Conservation (phyloP, 2,888 invertebrate genomes). For the Cantharis rufa region DNA sequence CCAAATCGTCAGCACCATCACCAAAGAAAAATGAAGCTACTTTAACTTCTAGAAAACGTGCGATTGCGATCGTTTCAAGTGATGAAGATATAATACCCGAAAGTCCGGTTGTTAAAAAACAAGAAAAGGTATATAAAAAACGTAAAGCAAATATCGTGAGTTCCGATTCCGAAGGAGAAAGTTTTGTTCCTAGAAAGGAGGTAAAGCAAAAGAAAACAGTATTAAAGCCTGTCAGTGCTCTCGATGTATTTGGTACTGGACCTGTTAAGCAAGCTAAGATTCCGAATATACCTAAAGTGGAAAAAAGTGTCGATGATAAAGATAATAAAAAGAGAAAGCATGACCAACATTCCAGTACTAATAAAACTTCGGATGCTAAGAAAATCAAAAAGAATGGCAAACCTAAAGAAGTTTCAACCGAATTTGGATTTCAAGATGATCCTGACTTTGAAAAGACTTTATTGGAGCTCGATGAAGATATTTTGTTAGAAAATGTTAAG, state of each 20-base stretch:
- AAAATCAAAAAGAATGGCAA: slow-evolving; percentile 35
- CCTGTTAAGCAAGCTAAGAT: slow-evolving; percentile 62
- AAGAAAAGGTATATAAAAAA: slow-evolving; percentile 38
- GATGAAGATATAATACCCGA: slow-evolving; percentile 64
- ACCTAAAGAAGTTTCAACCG: slow-evolving; percentile 42
- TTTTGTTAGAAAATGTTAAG: slow-evolving; percentile 47
- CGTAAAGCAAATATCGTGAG: slow-evolving; percentile 37
- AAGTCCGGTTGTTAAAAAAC: slow-evolving; percentile 54
- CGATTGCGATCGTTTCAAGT: slow-evolving; percentile 56
- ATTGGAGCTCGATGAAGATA: slow-evolving; percentile 64
- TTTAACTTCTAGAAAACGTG: slow-evolving; percentile 48
- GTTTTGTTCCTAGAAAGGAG: slow-evolving; percentile 35
- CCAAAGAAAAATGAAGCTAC: slow-evolving; percentile 27
- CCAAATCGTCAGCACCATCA: slow-evolving; percentile 39
- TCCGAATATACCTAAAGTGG: slow-evolving; percentile 36
- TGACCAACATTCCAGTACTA: slow-evolving; percentile 1
- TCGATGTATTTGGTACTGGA: slow-evolving; percentile 63
- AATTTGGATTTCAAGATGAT: slow-evolving; percentile 65
- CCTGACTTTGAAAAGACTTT: slow-evolving; percentile 73
- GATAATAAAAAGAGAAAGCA: slow-evolving; percentile 19
- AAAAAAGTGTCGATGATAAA: slow-evolving; percentile 25
- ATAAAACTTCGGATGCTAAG: slow-evolving; percentile 13
- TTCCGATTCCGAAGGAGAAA: slow-evolving; percentile 43
- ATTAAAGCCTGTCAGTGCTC: slow-evolving; percentile 56
- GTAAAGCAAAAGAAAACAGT: slow-evolving; percentile 43